Conservation (phyloP, 2,113 vertebrate genomes). For the Crotalus tigris region DNA sequence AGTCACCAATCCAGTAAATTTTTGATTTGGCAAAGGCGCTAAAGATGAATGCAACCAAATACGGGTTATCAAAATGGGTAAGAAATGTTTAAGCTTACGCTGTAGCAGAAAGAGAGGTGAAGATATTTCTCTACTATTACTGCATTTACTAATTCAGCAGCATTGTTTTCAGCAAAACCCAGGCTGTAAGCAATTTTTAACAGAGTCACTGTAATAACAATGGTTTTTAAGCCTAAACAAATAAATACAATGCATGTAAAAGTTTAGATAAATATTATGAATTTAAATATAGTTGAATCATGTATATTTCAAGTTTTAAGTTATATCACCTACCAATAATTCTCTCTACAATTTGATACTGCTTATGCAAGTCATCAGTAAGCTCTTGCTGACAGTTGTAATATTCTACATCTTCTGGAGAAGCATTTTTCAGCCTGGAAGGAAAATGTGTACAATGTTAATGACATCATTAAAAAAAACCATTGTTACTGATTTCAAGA, state of each 20-base stretch:
- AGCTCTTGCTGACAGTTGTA: slow-evolving; percentile 96
- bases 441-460: slow-evolving; percentile 15
- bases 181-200: neutral
- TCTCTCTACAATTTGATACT: slow-evolving; percentile 96
- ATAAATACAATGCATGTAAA: neutral
- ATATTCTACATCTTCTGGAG: slow-evolving; percentile 98
- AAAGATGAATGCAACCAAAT: neutral
- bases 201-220: neutral
- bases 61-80: neutral
- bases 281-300: neutral
- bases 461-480: neutral
- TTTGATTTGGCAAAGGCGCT: neutral
- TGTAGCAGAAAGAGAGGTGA: neutral
- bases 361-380: slow-evolving; percentile 94
- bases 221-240: neutral
- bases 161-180: neutral
- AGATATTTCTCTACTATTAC: neutral
- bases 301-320: neutral
- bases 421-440: slow-evolving; percentile 89
- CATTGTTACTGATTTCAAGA: neutral
- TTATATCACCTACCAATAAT: slow-evolving; percentile 84
- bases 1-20: neutral
- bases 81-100: neutral
- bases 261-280: neutral
- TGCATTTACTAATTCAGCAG: neutral